Base-by-base conservation (phyloP, 2,113 vertebrate species). In the Mobula hypostoma region DNA sequence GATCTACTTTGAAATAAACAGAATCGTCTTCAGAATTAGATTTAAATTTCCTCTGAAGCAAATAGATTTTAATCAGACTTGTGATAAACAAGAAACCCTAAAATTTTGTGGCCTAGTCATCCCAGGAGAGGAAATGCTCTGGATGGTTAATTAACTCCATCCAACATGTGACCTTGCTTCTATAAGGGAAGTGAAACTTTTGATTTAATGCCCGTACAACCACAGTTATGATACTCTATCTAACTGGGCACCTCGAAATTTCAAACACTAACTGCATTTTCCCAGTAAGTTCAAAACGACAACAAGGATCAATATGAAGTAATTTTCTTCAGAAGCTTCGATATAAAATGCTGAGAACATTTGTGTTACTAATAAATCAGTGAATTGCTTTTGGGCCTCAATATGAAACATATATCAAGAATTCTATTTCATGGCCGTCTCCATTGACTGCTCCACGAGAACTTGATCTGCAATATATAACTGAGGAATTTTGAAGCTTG, bases 61-160 rank as follows among this genome's bases (percentile, higher is more conserved):
- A 90, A 90, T 90, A 90, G 85, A 90, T 90, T 90, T 66, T 90
- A 90, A 90, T 90, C 85, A 90, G 85, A n/a, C 85, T 90, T 15
- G 85, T 48, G 66, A 90, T 90, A 90, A 90, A 90, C 85, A 90
- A 61, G 61, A 87, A 87, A 14, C 63, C 85, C 61, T 19, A 90
- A 15, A 32, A 36, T 7, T 66, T 32, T 14, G 32, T 90, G 66
- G 6, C 29, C n/a, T 61, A 8, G 61, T 29, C 58, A 32, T 90
- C 85, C 61, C 85, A 8, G 61, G 83, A 63, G 83, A 15, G 58
- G 6, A 90, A 12, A 66, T 66, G 61, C 5, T 17, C 19, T 87
- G 83, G 14, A 11, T 87, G 24, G 48, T 56, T 48, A 85, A 56
- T 63, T 63, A 29, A 63, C 58, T 17, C 61, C 32, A 32, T 90